Conservation (phyloP, 2,113 vertebrate species). For the Clarias gariepinus region DNA sequence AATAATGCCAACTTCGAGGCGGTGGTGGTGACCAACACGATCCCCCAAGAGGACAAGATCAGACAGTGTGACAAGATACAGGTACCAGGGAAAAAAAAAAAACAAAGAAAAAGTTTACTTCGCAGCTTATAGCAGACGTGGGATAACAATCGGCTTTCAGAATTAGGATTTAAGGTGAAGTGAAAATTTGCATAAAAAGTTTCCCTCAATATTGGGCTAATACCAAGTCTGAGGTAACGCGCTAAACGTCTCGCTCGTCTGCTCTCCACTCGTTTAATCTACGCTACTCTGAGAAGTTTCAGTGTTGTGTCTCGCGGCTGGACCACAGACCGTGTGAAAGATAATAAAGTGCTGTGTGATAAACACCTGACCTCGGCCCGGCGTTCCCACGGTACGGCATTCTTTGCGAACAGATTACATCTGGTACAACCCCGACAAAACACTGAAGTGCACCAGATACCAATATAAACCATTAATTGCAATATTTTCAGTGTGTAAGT, state of each 20-base stretch:
- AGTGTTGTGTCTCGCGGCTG: neutral
- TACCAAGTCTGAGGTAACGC: neutral
- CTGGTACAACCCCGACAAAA: too few species aligned
- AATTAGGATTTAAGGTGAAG: neutral
- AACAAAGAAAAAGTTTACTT: too few species aligned
- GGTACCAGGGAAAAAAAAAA: slow-evolving; percentile 59
- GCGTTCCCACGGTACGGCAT: neutral
- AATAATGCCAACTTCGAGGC: slow-evolving; percentile 86
- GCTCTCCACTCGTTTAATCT: neutral
- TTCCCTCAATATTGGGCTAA: neutral
- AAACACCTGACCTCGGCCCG: neutral
- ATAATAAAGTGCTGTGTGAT: neutral
- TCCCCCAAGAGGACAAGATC: slow-evolving; percentile 90
- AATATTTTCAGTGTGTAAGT: too few species aligned
- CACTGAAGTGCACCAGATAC: too few species aligned
- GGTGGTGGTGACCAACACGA: slow-evolving; percentile 88
- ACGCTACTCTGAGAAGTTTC: neutral
- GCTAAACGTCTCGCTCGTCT: neutral
- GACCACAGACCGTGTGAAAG: slow-evolving; percentile 23
- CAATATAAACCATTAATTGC: too few species aligned
- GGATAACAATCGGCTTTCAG: neutral
- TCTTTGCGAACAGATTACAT: neutral
- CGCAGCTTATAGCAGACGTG: neutral
- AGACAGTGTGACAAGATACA: slow-evolving; percentile 88
- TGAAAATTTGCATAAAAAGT: neutral